Conservation (phyloP, 1,140 invertebrate species). For the Muscidifurax raptorellus region DNA sequence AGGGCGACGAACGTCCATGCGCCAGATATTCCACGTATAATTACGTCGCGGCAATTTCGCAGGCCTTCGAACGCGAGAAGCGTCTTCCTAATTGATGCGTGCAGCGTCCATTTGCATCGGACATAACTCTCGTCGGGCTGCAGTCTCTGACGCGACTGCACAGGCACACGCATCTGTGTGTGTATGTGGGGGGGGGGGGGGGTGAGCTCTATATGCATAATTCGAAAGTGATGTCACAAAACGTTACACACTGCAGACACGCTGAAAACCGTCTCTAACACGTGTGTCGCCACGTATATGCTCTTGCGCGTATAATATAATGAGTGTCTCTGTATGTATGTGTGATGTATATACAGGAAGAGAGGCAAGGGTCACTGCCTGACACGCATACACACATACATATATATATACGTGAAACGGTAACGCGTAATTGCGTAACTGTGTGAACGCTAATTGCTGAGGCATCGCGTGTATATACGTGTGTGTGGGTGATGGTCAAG, state of each 20-base stretch:
- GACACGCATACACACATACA: neutral
- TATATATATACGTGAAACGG: neutral
- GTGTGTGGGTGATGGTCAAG: conserved; percentile 19
- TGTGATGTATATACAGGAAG: neutral
- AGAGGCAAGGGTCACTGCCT: no score
- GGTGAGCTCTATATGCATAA: neutral
- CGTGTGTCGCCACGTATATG: conserved; percentile 22
- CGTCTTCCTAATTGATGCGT: neutral
- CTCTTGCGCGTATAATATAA: conserved; percentile 23
- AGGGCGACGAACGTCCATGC: neutral
- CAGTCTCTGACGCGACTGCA: no score
- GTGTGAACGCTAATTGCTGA: conserved; percentile 53
- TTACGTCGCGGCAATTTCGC: neutral
- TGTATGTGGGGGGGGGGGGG: neutral
- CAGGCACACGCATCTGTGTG: neutral
- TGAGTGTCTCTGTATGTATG: neutral
- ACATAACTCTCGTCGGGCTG: neutral
- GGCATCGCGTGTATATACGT: neutral
- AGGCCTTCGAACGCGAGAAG: neutral
- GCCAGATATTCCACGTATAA: neutral
- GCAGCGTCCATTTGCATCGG: neutral
- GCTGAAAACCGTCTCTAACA: neutral
- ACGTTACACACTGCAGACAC: neutral
- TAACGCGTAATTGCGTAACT: conserved; percentile 50
- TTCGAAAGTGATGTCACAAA: neutral